Conservation (phyloP, 2,888 invertebrate species). For the Epinotia demarniana region DNA sequence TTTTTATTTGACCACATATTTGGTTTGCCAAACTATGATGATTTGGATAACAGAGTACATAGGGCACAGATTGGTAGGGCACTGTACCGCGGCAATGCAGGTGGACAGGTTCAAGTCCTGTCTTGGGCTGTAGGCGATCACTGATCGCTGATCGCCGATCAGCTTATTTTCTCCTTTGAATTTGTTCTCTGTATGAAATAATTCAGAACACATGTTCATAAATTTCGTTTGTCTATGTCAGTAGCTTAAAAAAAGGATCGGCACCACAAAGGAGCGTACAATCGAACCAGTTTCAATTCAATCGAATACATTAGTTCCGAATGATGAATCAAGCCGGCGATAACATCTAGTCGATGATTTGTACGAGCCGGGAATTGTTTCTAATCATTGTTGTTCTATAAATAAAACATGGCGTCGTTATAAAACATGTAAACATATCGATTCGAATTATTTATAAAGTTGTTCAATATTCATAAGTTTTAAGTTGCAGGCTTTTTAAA, state of each 20-base stretch:
- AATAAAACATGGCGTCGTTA: constrained; percentile 29
- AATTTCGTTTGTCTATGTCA: constrained; percentile 4
- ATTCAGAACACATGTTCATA: not conserved
- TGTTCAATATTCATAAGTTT: not conserved
- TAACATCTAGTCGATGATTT: constrained; percentile 47
- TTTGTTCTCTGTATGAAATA: no score
- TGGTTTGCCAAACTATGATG: no score
- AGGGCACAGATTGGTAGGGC: no score
- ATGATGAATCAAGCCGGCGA: constrained; percentile 67
- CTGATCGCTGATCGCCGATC: no score
- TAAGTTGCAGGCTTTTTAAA: not conserved
- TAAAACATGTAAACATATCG: constrained; percentile 16
- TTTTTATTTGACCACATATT: no score
- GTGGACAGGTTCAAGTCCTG: no score
- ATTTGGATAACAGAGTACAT: no score
- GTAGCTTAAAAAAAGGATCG: constrained; percentile 43
- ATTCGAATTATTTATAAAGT: constrained; percentile 11
- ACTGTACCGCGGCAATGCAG: no score
- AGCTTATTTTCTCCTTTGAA: no score
- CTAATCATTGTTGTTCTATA: constrained; percentile 36
- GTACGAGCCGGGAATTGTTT: constrained; percentile 39
- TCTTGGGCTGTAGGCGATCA: no score
- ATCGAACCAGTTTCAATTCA: constrained; percentile 62
- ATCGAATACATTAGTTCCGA: constrained; percentile 64
- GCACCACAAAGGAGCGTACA: constrained; percentile 53